These are phyloP conservation scores for Aeoliscus strigatus DNA, from an alignment of 2,797 vertebrate genomes.

Conservation along the genomic window DNA sequence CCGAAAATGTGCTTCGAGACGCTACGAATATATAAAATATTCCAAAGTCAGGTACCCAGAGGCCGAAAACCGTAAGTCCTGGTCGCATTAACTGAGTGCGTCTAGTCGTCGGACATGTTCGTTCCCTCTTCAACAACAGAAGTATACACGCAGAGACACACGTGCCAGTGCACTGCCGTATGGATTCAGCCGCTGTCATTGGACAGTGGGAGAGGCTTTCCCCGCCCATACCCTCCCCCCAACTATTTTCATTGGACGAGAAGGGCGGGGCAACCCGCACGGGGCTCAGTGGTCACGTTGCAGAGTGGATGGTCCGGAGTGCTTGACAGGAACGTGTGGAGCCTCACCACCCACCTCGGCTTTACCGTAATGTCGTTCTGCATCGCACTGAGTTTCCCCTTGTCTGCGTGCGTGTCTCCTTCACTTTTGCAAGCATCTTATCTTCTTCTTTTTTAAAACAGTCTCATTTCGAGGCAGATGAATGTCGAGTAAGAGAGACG, in stretches of 20 bases:
- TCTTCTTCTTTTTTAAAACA: too few relatives aligned
- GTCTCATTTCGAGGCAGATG: background rate
- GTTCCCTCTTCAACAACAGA: constrained; percentile 9
- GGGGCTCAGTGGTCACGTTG: constrained; percentile 69
- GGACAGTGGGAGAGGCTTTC: background rate
- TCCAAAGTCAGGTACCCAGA: background rate
- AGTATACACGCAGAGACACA: constrained; percentile 69
- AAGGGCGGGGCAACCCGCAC: constrained; percentile 51
- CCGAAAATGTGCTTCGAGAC: constrained; percentile 16
- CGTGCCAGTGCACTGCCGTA: constrained; percentile 46
- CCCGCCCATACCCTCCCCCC: constrained; percentile 8
- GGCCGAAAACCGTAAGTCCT: background rate
- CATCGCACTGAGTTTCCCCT: background rate
- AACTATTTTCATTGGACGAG: constrained; percentile 39
- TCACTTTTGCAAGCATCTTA: too few relatives aligned
- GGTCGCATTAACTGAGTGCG: background rate
- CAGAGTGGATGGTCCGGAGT: constrained; percentile 43
- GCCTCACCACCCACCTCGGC: background rate
- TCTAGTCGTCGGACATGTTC: constrained; percentile 13
- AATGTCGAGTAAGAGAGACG: background rate
- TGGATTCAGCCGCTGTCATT: constrained; percentile 32
- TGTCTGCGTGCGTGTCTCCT: too few relatives aligned
- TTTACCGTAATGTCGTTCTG: constrained; percentile 4
- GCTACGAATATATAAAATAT: background rate
- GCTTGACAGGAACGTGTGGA: constrained; percentile 31